phyloP scores from a whole-genome alignment of 2,888 invertebrate genomes.

The Hypercompe scribonia region DNA sequence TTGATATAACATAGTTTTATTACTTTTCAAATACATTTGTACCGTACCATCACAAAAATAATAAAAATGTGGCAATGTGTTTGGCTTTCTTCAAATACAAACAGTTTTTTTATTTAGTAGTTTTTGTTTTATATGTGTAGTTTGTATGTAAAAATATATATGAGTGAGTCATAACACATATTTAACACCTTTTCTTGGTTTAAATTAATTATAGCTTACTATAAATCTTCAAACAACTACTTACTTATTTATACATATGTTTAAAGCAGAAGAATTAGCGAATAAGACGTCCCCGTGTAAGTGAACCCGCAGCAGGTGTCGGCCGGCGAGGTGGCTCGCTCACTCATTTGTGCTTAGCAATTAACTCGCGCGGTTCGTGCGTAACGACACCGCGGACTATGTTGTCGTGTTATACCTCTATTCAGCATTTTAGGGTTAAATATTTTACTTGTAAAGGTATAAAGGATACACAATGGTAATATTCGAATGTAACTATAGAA shows the following conservation, averaged over 20 bases:
- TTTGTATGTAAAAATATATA: no score
- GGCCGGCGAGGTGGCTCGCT: constrained; percentile 65
- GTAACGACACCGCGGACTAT: constrained; percentile 55
- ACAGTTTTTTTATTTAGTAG: no score
- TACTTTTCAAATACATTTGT: no score
- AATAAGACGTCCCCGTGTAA: constrained; percentile 40
- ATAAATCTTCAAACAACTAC: no score
- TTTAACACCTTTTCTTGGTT: no score
- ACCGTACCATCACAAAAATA: no score
- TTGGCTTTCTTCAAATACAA: no score
- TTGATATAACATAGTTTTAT: no score
- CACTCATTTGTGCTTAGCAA: constrained; percentile 81
- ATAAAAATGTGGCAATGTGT: no score
- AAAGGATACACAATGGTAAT: neutral
- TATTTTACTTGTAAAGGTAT: constrained; percentile 8
- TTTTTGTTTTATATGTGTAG: no score
- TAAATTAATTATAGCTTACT: no score
- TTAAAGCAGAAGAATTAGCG: neutral
- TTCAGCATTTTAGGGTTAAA: constrained; percentile 15
- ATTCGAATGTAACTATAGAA: neutral
- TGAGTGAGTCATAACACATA: no score
- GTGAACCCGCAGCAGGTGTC: constrained; percentile 66
- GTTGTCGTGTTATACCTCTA: constrained; percentile 29
- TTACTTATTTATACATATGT: neutral
- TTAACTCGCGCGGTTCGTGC: constrained; percentile 76